Conservation (phyloP, 1,140 invertebrate genomes). For the Caerostris darwini region DNA sequence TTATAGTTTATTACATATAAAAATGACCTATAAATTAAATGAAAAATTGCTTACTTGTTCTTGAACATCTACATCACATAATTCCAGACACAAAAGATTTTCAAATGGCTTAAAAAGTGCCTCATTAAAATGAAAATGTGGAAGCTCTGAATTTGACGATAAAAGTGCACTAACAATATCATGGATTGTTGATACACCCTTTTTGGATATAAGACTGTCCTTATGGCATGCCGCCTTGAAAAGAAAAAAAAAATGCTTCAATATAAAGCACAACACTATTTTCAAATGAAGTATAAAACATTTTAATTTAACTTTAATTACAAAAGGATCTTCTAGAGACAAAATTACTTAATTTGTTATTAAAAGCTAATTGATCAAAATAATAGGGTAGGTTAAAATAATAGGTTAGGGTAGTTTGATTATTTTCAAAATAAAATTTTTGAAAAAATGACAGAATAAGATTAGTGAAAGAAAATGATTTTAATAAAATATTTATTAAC, state of each 20-base stretch:
- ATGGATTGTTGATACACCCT: conserved; percentile 95
- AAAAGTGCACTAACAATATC: conserved; percentile 93
- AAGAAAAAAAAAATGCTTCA: conserved; percentile 54
- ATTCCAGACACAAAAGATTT: conserved; percentile 94
- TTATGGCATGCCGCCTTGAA: conserved; percentile 93
- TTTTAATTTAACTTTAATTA: too few species aligned
- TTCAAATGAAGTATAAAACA: too few species aligned
- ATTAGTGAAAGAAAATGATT: too few species aligned
- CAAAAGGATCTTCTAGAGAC: too few species aligned
- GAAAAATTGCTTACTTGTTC: conserved; percentile 86
- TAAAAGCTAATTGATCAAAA: too few species aligned
- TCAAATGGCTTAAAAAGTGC: conserved; percentile 97
- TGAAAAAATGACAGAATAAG: too few species aligned
- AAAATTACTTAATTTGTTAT: too few species aligned
- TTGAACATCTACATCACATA: conserved; percentile 94
- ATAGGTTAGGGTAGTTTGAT: too few species aligned
- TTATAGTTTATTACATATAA: background rate
- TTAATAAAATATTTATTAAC: too few species aligned
- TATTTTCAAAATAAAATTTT: too few species aligned
- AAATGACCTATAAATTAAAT: background rate
- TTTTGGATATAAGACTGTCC: conserved; percentile 93
- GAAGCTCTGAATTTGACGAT: conserved; percentile 90
- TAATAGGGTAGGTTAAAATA: too few species aligned
- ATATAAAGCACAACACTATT: too few species aligned
- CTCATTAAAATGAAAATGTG: conserved; percentile 97